Conservation (phyloP, 1,140 invertebrate species). For the Drosophila setifemur region DNA sequence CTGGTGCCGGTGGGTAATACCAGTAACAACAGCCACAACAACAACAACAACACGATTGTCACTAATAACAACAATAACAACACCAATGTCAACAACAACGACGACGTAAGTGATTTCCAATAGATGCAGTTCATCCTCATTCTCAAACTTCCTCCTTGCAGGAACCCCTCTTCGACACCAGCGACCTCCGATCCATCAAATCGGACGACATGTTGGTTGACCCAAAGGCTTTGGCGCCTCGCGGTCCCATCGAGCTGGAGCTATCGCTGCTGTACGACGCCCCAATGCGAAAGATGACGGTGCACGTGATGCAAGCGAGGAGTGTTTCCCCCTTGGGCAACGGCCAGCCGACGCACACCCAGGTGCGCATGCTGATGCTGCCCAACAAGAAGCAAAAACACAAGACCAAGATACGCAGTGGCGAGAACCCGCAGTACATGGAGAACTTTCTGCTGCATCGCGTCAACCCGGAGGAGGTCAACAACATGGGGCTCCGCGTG, state of each 20-base stretch:
- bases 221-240: slow-evolving; percentile 30
- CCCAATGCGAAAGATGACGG: slow-evolving; percentile 93
- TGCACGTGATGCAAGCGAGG: slow-evolving; percentile 93
- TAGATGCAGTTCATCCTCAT: not conserved
- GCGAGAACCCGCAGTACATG: slow-evolving; percentile 94
- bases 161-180: slow-evolving; percentile 83
- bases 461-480: slow-evolving; percentile 96
- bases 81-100: slow-evolving; percentile 76
- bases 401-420: slow-evolving; percentile 94
- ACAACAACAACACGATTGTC: slow-evolving; percentile 34
- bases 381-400: slow-evolving; percentile 96
- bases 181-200: slow-evolving; percentile 79
- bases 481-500: slow-evolving; percentile 93
- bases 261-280: slow-evolving; percentile 94
- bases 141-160: slow-evolving; percentile 50
- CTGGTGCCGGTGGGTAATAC: slow-evolving; percentile 51
- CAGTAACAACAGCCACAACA: slow-evolving; percentile 47
- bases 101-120: slow-evolving; percentile 64
- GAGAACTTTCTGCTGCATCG: slow-evolving; percentile 95
- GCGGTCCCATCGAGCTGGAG: slow-evolving; percentile 88
- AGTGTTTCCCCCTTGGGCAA: slow-evolving; percentile 89
- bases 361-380: slow-evolving; percentile 92
- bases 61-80: slow-evolving; percentile 31
- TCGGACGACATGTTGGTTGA: slow-evolving; percentile 72
- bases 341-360: slow-evolving; percentile 90